Base-by-base conservation (phyloP, 2,797 vertebrate species). In the Iguana delicatissima region DNA sequence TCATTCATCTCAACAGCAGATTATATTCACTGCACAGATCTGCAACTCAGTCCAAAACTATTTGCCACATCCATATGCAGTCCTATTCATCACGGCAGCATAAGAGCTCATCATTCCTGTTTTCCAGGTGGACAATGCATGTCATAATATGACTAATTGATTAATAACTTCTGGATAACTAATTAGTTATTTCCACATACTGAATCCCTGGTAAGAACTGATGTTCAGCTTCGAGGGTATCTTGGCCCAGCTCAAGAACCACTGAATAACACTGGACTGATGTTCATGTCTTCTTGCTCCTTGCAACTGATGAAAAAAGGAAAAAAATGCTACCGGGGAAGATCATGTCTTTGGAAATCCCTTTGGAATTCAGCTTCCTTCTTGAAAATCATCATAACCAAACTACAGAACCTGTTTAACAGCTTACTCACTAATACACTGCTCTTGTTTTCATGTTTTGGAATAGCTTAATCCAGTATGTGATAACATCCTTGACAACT, bases 361-460 rank as follows among this genome's bases (percentile, higher is more conserved):
- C 7, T 57, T 84, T 3, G 24, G 32, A 57, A 80, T 42, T 87
- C 73, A 0, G 80, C 91, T 93, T 92, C 76, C 89, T 94, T 85
- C 90, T 55, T 72, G 13, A 73, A 93, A 87, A 94, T 74, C 46
- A 94, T 96, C 93, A 46, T 93, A 96, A 96, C 93, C 93, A 91
- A 64, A 92, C 93, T 91, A 90, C 90, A 93, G 91, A 96, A 93
- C 93, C 93, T 95, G 91, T 94, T 96, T 96, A 96, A 96, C 89
- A 94, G 95, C 95, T 93, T 94, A 86, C 89, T 92, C 88, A 62
- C 95, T 96, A 96, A 97, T 94, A 95, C 96, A 96, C 94, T 87
- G 93, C 93, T 94, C 92, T 94, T 96, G 95, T 97, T 96, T 96
- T 96, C 93, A 86, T 93, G 95, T 95, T 96, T 96, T 87, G 94